A percentile compares a stretch with the other conserved stretches of the same genome.
phyloP scores from a whole-genome alignment of 2,888 invertebrate species.

The Anagyrus pseudococci region DNA sequence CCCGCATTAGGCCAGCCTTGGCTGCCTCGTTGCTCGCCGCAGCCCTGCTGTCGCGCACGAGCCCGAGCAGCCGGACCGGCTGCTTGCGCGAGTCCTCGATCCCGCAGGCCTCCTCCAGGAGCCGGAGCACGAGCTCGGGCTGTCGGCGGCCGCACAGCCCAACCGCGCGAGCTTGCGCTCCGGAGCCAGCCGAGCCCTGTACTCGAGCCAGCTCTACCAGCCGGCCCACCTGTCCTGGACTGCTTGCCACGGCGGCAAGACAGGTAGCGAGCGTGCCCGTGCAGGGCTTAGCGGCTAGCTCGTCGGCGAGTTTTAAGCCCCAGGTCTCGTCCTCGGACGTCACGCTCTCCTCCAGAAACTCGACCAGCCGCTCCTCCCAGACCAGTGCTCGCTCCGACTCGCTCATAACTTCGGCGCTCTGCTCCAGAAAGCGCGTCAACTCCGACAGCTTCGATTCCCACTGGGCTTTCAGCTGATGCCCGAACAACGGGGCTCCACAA shows the following conservation, averaged over 20 bases:
- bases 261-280: conserved; percentile 45
- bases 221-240: conserved; percentile 45
- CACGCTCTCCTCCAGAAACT: conserved; percentile 53
- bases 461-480: conserved; percentile 46
- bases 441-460: conserved; percentile 50
- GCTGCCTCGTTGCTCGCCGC: conserved; percentile 52
- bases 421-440: conserved; percentile 43
- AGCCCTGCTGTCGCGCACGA: conserved; percentile 52
- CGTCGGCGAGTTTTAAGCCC: conserved; percentile 51
- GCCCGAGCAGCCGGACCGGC: conserved; percentile 51
- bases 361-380: conserved; percentile 53
- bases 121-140: conserved; percentile 45
- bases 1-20: conserved; percentile 51
- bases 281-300: conserved; percentile 44
- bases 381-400: conserved; percentile 40
- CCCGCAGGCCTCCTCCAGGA: conserved; percentile 50
- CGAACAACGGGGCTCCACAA: conserved; percentile 50
- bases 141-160: conserved; percentile 53
- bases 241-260: conserved; percentile 50
- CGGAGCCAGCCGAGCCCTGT: conserved; percentile 39
- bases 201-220: conserved; percentile 47
- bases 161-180: conserved; percentile 50
- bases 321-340: conserved; percentile 51
- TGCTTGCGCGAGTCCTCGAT: conserved; percentile 49
- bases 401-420: not conserved